Percentiles rank a stretch among this genome's conserved stretches.
phyloP scores from a whole-genome alignment of 2,113 vertebrate species.

The Isurus oxyrinchus region DNA sequence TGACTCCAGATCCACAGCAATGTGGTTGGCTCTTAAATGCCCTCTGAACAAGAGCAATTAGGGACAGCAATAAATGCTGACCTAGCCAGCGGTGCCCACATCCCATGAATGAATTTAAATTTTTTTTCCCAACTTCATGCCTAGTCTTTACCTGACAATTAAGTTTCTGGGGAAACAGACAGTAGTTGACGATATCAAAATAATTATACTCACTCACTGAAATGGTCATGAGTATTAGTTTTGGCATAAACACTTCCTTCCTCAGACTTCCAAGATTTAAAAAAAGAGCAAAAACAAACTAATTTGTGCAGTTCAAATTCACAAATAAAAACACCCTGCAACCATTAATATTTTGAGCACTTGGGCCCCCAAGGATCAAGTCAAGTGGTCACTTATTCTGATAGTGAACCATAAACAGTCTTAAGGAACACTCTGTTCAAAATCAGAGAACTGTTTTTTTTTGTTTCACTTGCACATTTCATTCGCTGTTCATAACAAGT shows the following conservation, averaged over 20 bases:
- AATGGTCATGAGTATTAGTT: not conserved
- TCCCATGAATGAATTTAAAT: too few species aligned
- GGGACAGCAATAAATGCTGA: not conserved
- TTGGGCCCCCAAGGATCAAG: not conserved
- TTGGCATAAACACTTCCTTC: not conserved
- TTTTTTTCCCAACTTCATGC: not conserved
- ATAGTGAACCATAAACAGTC: not conserved
- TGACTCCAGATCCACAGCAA: too few species aligned
- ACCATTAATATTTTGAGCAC: not conserved
- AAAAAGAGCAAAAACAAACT: not conserved
- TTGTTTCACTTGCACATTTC: not conserved
- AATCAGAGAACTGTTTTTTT: not conserved
- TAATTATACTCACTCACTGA: not conserved
- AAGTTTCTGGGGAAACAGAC: not conserved
- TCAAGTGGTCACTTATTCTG: not conserved
- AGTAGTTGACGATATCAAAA: not conserved
- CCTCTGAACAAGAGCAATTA: too few species aligned
- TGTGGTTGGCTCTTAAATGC: too few species aligned
- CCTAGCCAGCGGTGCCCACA: too few species aligned
- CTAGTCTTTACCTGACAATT: not conserved
- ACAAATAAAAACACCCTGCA: not conserved
- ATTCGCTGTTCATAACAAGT: not conserved
- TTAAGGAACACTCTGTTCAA: constrained; percentile 33
- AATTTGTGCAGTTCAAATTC: not conserved
- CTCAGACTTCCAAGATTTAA: not conserved